Evolutionary conservation across 2,888 invertebrate species (phyloP).

Genomic region (Heliconius charithonia): DNA sequence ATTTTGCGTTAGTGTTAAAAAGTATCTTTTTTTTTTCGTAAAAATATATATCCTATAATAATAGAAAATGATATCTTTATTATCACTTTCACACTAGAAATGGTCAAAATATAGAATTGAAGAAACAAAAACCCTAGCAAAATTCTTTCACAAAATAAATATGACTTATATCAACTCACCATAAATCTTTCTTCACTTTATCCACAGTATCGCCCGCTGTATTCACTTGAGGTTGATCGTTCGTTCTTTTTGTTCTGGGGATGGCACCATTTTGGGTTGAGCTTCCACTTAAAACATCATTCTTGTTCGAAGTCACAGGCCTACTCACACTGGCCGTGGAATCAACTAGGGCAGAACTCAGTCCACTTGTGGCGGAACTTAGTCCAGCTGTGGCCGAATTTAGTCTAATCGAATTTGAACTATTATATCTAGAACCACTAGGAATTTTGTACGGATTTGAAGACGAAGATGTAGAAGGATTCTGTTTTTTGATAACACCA

Average conservation of each 20-base stretch:
- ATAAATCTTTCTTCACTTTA: conserved; percentile 60
- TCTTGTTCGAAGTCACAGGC: conserved; percentile 1
- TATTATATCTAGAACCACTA: conserved; percentile 6
- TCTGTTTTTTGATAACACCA: conserved; percentile 4
- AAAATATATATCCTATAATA: too few species aligned
- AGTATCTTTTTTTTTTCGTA: too few species aligned
- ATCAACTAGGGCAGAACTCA: background rate
- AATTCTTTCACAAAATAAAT: background rate
- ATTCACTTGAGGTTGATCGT: conserved; percentile 76
- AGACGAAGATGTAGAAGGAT: background rate
- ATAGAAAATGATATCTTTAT: too few species aligned
- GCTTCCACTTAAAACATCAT: conserved; percentile 26
- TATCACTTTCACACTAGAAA: too few species aligned
- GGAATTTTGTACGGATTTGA: background rate
- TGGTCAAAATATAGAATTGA: too few species aligned
- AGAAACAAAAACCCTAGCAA: too few species aligned
- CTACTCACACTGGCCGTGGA: conserved; percentile 5
- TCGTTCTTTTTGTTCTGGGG: conserved; percentile 64
- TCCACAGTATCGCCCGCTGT: conserved; percentile 57
- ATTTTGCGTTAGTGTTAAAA: too few species aligned
- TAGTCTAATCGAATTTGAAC: background rate
- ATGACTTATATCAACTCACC: conserved; percentile 22
- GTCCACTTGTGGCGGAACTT: background rate
- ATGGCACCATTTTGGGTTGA: conserved; percentile 50
- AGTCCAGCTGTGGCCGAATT: background rate